Conservation (phyloP, 2,888 invertebrate genomes). For the Doris montereyensis region DNA sequence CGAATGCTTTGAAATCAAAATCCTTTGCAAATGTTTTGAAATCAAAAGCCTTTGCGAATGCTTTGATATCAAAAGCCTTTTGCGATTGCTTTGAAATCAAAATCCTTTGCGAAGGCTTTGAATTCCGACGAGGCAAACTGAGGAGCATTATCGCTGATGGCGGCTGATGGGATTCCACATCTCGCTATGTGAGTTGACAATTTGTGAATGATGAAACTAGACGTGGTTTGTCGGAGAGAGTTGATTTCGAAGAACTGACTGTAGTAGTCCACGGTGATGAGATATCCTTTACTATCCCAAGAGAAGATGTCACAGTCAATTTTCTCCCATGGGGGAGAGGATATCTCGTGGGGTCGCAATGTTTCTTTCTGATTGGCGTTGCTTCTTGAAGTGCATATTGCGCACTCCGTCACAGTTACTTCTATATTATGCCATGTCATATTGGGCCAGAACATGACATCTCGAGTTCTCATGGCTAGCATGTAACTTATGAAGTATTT, state of each 20-base stretch:
- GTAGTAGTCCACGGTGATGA: background rate
- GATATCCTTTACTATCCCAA: background rate
- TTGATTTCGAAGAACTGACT: background rate
- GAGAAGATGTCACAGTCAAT: background rate
- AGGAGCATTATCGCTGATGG: conserved; percentile 20
- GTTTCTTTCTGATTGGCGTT: conserved; percentile 4
- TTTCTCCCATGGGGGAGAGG: conserved; percentile 1
- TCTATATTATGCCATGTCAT: background rate
- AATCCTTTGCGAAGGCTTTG: conserved; percentile 28
- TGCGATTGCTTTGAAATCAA: conserved; percentile 46
- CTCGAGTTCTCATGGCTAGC: background rate
- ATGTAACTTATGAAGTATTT: background rate
- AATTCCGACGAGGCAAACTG: background rate
- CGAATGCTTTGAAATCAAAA: conserved; percentile 47
- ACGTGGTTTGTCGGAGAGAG: background rate
- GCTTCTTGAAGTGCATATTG: background rate
- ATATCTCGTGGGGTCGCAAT: background rate
- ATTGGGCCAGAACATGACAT: conserved; percentile 18
- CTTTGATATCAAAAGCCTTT: conserved; percentile 44
- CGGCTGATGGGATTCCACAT: conserved; percentile 3
- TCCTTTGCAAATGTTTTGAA: too few species aligned
- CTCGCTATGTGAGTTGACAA: background rate
- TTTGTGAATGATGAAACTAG: conserved; percentile 9
- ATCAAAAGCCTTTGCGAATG: too few species aligned
- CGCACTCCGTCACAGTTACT: background rate